These are phyloP conservation scores for Campopleginae sp. DNA, from an alignment of 2,888 invertebrate species.

Conservation along the genomic window DNA sequence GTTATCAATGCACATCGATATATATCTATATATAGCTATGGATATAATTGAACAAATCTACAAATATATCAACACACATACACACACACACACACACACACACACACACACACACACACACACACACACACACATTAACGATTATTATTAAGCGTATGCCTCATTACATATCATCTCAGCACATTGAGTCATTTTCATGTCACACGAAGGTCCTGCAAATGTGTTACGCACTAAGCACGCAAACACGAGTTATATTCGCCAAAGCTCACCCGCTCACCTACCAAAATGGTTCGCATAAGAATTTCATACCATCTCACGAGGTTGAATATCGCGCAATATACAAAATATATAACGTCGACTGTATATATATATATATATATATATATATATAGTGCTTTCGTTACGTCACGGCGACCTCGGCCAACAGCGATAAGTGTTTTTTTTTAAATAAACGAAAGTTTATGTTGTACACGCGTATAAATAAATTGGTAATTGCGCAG, in stretches of 20 bases:
- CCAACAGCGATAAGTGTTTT: slow-evolving; percentile 42
- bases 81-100: slow-evolving; percentile 43
- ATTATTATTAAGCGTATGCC: slow-evolving; percentile 73
- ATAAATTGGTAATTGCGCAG: slow-evolving; percentile 38
- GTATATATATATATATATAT: slow-evolving; percentile 1
- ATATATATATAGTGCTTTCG: background rate
- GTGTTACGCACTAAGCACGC: slow-evolving; percentile 55
- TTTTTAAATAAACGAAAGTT: slow-evolving; percentile 18
- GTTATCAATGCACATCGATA: slow-evolving; percentile 9
- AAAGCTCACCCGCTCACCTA: slow-evolving; percentile 49
- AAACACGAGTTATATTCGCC: slow-evolving; percentile 35
- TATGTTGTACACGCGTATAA: slow-evolving; percentile 19
- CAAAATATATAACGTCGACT: background rate
- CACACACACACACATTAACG: slow-evolving; percentile 59
- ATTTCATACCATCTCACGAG: background rate
- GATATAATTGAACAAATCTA: background rate
- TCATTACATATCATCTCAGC: slow-evolving; percentile 75
- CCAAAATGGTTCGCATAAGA: background rate
- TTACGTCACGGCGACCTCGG: slow-evolving; percentile 24
- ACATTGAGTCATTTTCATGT: slow-evolving; percentile 69
- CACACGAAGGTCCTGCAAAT: slow-evolving; percentile 30
- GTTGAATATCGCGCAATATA: slow-evolving; percentile 2
- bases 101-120: slow-evolving; percentile 42
- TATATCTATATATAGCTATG: slow-evolving; percentile 21
- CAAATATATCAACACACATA: slow-evolving; percentile 26